Evolutionary conservation across 2,797 vertebrate genomes (phyloP).

Genomic region (Gila robusta): DNA sequence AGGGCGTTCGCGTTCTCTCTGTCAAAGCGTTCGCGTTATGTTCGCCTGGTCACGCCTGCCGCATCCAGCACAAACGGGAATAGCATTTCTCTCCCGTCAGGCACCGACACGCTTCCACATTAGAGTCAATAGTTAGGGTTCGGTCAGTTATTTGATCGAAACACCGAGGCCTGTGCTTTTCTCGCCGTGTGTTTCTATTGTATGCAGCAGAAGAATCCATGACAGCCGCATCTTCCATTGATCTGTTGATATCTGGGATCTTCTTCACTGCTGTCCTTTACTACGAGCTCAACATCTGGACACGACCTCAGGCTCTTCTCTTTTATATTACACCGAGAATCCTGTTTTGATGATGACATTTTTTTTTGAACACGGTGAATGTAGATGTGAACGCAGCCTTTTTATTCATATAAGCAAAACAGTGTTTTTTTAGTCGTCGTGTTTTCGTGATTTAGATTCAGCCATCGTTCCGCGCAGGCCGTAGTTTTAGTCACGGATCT

Average conservation of each 20-base stretch:
- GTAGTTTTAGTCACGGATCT: not conserved
- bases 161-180: not conserved
- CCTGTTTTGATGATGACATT: not conserved
- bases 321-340: not conserved
- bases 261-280: slow-evolving; percentile 10
- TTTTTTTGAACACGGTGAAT: not conserved
- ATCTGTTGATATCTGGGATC: slow-evolving; percentile 44
- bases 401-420: not conserved
- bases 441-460: not conserved
- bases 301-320: not conserved
- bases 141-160: not conserved
- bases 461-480: slow-evolving; percentile 14
- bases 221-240: slow-evolving; percentile 39
- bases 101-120: not conserved
- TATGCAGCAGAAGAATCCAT: not conserved
- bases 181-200: slow-evolving; percentile 11
- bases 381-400: not conserved
- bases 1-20: slow-evolving; percentile 32
- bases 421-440: not conserved
- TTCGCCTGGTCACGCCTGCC: slow-evolving; percentile 27
- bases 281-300: slow-evolving; percentile 27
- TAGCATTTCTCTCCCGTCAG: slow-evolving; percentile 4
- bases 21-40: slow-evolving; percentile 13
- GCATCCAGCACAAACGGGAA: slow-evolving; percentile 24
- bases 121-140: not conserved